Evolutionary conservation across 2,888 invertebrate genomes (phyloP).

Genomic region (Thymelicus sylvestris): DNA sequence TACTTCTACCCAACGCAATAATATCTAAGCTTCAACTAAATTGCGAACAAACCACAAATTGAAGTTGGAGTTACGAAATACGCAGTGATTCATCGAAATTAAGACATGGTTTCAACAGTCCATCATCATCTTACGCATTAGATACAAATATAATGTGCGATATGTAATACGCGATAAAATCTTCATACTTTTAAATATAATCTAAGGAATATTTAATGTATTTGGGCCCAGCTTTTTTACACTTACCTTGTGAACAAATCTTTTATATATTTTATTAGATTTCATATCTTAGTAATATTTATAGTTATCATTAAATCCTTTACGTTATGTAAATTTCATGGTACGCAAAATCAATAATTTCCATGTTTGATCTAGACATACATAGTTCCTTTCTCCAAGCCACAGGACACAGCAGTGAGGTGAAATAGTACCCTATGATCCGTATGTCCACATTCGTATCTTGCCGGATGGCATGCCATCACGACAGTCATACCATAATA

Average conservation of each 20-base stretch:
- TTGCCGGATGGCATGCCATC: too few species aligned
- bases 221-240: too few species aligned
- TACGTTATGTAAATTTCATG: not conserved
- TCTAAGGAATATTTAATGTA: too few species aligned
- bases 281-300: too few species aligned
- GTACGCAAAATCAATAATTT: not conserved
- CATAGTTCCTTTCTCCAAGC: not conserved
- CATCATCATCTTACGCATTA: slow-evolving; percentile 9
- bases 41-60: slow-evolving; percentile 54
- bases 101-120: slow-evolving; percentile 45
- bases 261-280: too few species aligned
- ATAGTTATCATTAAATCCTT: not conserved
- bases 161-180: not conserved
- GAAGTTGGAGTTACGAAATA: slow-evolving; percentile 52
- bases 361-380: too few species aligned
- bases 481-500: slow-evolving; percentile 10
- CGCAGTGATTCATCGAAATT: slow-evolving; percentile 55
- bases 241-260: too few species aligned
- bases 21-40: slow-evolving; percentile 49
- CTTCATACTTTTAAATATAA: not conserved
- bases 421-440: not conserved
- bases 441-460: not conserved
- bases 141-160: slow-evolving; percentile 15
- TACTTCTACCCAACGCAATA: slow-evolving; percentile 40
- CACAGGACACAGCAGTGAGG: not conserved